Conservation (phyloP, 2,113 vertebrate genomes). For the Periophthalmodon schlosseri region DNA sequence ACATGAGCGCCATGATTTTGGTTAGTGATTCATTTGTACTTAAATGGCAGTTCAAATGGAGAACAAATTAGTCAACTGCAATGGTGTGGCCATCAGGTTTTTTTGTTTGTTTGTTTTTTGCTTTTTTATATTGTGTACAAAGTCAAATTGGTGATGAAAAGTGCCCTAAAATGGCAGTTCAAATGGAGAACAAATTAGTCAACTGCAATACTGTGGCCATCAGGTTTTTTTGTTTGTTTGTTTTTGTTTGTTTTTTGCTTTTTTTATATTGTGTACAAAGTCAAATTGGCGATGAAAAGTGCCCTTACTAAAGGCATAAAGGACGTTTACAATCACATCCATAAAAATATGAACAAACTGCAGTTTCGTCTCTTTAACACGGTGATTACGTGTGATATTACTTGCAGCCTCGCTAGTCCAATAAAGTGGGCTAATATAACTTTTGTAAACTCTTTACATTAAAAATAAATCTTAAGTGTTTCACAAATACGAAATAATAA, state of each 20-base stretch:
- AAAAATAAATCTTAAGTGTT: background rate
- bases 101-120: background rate
- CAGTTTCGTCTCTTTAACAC: background rate
- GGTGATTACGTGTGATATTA: background rate
- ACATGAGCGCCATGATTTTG: no score
- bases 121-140: no score
- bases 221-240: no score
- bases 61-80: background rate
- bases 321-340: background rate
- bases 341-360: background rate
- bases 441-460: no score
- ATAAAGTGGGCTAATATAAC: background rate
- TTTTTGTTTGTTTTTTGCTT: no score
- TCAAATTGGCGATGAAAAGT: background rate
- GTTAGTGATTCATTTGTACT: background rate
- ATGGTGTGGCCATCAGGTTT: background rate
- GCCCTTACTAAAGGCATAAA: background rate
- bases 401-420: no score
- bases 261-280: no score
- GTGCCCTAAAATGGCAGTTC: background rate
- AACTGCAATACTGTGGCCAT: background rate
- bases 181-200: background rate
- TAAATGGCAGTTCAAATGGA: background rate
- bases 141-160: no score
- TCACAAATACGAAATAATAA: background rate